Conservation (phyloP, 2,888 invertebrate species). For the Anthrax anthrax region DNA sequence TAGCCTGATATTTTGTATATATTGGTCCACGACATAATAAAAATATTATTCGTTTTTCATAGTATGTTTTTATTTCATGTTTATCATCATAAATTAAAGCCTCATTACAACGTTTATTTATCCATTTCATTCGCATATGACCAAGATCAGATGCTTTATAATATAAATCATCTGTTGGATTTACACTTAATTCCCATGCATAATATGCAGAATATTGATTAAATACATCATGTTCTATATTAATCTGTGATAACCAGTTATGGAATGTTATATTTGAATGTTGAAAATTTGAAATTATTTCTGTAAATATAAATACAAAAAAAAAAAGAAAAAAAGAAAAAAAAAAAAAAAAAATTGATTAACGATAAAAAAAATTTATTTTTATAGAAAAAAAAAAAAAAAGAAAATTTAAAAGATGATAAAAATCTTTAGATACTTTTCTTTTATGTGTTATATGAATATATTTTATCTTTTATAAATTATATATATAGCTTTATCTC, state of each 20-base stretch:
- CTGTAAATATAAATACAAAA: no score
- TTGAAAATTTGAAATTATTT: no score
- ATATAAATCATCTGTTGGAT: constrained; percentile 10
- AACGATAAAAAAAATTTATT: no score
- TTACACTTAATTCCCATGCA: constrained; percentile 17
- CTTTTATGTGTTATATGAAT: no score
- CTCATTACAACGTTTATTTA: constrained; percentile 24
- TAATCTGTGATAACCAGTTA: constrained; percentile 17
- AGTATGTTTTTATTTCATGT: constrained; percentile 12
- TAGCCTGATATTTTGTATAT: constrained; percentile 39
- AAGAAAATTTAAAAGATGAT: no score
- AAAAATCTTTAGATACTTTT: no score
- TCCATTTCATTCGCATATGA: constrained; percentile 25
- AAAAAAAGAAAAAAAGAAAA: no score
- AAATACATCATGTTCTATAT: constrained; percentile 13
- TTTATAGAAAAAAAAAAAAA: no score
- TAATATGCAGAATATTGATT: constrained; percentile 15
- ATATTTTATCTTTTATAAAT: no score
- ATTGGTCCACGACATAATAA: constrained; percentile 49
- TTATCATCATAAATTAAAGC: constrained; percentile 11
- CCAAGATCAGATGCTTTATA: constrained; percentile 16
- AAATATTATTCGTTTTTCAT: constrained; percentile 39
- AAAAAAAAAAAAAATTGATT: no score
- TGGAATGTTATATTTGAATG: constrained; percentile 8
- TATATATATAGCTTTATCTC: no score